Base-by-base conservation (phyloP, 2,888 invertebrate genomes). In the Drosophila fungiperda region DNA sequence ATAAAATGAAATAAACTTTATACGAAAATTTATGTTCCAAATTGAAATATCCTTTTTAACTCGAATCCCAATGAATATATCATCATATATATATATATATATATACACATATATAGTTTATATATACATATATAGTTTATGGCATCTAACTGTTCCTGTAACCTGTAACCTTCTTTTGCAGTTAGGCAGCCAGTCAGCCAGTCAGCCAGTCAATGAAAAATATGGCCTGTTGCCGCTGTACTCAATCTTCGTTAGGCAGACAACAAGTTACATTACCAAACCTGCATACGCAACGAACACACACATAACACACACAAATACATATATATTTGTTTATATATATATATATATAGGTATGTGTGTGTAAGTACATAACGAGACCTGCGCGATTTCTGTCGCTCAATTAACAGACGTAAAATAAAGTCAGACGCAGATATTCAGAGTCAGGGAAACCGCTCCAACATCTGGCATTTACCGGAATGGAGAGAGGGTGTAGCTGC, bases 371-470 rank as follows among this genome's bases (percentile, higher is more conserved):
- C 45, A 45, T 23, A 45, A 45, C 45, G 23, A 45, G 15, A 15
- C 23, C 15, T 23, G 23, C 45, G 45, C 45, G 54, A 49, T 42
- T 38, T 35, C 40, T 73, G 61, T 61, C 66, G 76, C 83, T 71
- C 76, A 87, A 83, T 83, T 83, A 87, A 84, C 82, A 59, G 68
- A 74, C 85, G 76, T 68, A 68, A 84, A 84, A 75, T 83, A 73
- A 73, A 78, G 67, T 68, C 83, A 65, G 75, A 73, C 72, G 73
- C 71, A 83, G 78, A 87, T 76, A 82, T 83, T 76, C 74, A 73
- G 29, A 23, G 45, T 8, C 50, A 17, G 29, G 49, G 9, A 26
- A 49, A 49, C 49, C 15, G 23, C 42, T 64, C 61, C 70, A 59
- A 62, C 76, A 58, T 48, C 60, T 75, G 61, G 32, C 15, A 45